These are phyloP conservation scores for Parnassius apollo DNA, from an alignment of 2,888 invertebrate genomes.

Conservation along the genomic window DNA sequence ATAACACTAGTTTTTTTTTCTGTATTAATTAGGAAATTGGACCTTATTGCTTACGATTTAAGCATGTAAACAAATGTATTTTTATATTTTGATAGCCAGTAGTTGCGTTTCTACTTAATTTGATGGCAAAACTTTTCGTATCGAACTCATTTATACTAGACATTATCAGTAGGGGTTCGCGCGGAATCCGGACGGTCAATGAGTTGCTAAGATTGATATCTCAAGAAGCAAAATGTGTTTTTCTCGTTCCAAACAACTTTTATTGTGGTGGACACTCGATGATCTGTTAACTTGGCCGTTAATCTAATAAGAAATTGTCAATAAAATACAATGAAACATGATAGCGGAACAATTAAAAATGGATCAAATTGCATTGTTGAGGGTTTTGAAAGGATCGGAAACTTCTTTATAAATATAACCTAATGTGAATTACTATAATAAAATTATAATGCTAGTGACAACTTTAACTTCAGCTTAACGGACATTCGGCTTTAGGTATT, in stretches of 20 bases:
- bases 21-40: slow-evolving; percentile 30
- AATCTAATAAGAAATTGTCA: slow-evolving; percentile 32
- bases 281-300: slow-evolving; percentile 42
- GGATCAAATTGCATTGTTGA: too few species aligned
- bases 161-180: slow-evolving; percentile 60
- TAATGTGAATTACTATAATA: too few species aligned
- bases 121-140: slow-evolving; percentile 73
- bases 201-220: slow-evolving; percentile 53
- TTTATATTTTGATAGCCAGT: slow-evolving; percentile 31
- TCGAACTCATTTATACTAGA: slow-evolving; percentile 67
- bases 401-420: too few species aligned
- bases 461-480: too few species aligned
- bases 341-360: slow-evolving; percentile 9
- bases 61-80: slow-evolving; percentile 11
- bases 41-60: slow-evolving; percentile 36
- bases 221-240: slow-evolving; percentile 41
- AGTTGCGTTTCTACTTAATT: slow-evolving; percentile 67
- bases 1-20: slow-evolving; percentile 23
- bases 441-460: too few species aligned
- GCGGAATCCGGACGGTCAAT: slow-evolving; percentile 47
- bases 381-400: too few species aligned
- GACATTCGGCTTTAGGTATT: too few species aligned
- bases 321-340: slow-evolving; percentile 8
- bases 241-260: slow-evolving; percentile 42
- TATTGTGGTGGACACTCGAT: slow-evolving; percentile 39